These are phyloP conservation scores for Charina bottae DNA, from an alignment of 2,113 vertebrate species.

Conservation along the genomic window DNA sequence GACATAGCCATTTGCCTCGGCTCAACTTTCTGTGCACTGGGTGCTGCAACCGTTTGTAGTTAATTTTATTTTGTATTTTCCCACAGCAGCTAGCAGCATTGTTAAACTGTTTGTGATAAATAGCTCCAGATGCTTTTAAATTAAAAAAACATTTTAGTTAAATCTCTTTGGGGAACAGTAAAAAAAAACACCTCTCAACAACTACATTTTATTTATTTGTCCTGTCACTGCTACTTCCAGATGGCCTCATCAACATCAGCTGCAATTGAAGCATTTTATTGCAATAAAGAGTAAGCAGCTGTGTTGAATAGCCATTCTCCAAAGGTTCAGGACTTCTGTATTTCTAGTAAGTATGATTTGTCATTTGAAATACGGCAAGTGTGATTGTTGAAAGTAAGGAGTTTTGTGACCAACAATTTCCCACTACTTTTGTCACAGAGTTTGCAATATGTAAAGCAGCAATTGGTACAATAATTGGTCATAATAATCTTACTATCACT, in stretches of 20 bases:
- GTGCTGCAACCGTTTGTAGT: slow-evolving; percentile 12
- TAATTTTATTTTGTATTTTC: slow-evolving; percentile 22
- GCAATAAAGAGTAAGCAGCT: slow-evolving; percentile 47
- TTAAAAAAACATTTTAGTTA: slow-evolving; percentile 50
- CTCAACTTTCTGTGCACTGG: background rate
- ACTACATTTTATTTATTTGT: slow-evolving; percentile 49
- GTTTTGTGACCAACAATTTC: background rate
- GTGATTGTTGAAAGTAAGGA: background rate
- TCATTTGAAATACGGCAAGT: slow-evolving; percentile 14
- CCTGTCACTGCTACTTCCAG: slow-evolving; percentile 58
- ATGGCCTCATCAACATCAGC: slow-evolving; percentile 50
- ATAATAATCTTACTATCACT: background rate
- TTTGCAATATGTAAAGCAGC: background rate
- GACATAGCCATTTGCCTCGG: background rate
- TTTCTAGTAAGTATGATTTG: slow-evolving; percentile 30
- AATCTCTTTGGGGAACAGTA: slow-evolving; percentile 30
- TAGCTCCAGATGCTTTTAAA: slow-evolving; percentile 48
- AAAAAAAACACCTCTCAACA: background rate
- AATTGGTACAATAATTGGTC: background rate
- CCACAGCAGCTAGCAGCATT: background rate
- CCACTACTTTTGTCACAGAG: background rate
- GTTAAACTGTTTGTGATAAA: slow-evolving; percentile 49
- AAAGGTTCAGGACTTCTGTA: slow-evolving; percentile 12
- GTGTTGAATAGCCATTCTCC: slow-evolving; percentile 27
- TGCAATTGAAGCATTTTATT: slow-evolving; percentile 48